Evolutionary conservation across 2,888 invertebrate species (phyloP).

Genomic region (Danaus chrysippus): DNA sequence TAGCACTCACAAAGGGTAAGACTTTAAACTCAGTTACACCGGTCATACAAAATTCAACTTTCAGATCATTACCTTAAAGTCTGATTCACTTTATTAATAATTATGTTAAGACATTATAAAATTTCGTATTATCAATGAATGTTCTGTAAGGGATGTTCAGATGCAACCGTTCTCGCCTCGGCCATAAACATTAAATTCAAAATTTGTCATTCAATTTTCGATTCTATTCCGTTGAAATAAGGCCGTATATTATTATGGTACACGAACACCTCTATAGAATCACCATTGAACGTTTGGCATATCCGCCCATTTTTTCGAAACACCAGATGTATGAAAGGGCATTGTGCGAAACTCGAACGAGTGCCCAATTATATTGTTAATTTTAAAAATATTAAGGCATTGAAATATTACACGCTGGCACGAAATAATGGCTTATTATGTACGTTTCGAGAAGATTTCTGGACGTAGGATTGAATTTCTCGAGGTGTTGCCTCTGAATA

Average conservation of each 20-base stretch:
- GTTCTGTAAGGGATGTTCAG: slow-evolving; percentile 73
- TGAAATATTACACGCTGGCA: slow-evolving; percentile 69
- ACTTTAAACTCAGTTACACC: slow-evolving; percentile 38
- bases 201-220: slow-evolving; percentile 14
- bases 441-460: slow-evolving; percentile 35
- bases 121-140: slow-evolving; percentile 48
- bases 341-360: slow-evolving; percentile 60
- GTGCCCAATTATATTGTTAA: slow-evolving; percentile 79
- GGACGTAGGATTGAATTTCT: slow-evolving; percentile 24
- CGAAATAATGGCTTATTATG: slow-evolving; percentile 74
- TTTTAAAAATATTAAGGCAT: slow-evolving; percentile 72
- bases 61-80: slow-evolving; percentile 34
- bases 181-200: slow-evolving; percentile 37
- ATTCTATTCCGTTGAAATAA: background rate
- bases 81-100: slow-evolving; percentile 23
- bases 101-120: slow-evolving; percentile 36
- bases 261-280: slow-evolving; percentile 54
- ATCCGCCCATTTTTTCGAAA: slow-evolving; percentile 74
- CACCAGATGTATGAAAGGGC: slow-evolving; percentile 69
- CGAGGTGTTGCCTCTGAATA: slow-evolving; percentile 21
- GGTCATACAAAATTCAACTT: slow-evolving; percentile 35
- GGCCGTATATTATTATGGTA: background rate
- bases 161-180: slow-evolving; percentile 52
- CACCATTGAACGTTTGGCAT: slow-evolving; percentile 72
- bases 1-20: slow-evolving; percentile 64